phyloP scores from a whole-genome alignment of 2,797 vertebrate species.

The Rhinatrema bivittatum region DNA sequence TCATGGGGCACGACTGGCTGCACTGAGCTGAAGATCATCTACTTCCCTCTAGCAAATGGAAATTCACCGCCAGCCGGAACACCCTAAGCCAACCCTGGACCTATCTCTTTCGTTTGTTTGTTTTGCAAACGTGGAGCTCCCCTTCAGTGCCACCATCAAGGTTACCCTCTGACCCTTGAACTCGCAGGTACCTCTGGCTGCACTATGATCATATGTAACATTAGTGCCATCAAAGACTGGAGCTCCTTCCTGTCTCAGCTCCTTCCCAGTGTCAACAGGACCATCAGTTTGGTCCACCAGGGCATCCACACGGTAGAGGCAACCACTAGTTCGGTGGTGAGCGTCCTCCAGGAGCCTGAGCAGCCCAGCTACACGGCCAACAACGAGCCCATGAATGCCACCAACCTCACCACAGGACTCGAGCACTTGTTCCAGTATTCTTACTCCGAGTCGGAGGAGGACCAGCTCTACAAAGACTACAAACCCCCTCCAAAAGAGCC shows the following conservation, averaged over 20 bases:
- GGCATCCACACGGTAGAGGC: slow-evolving; percentile 55
- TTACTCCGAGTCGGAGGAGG: slow-evolving; percentile 67
- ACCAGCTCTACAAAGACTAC: slow-evolving; percentile 72
- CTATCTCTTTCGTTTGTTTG: too few relatives aligned
- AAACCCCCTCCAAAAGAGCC: slow-evolving; percentile 62
- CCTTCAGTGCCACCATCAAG: too few relatives aligned
- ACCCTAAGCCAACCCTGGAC: too few relatives aligned
- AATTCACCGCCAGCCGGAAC: too few relatives aligned
- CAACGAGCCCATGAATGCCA: slow-evolving; percentile 60
- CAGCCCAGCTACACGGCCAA: slow-evolving; percentile 57
- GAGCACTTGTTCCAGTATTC: slow-evolving; percentile 77
- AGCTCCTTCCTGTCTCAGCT: slow-evolving; percentile 76
- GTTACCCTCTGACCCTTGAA: too few relatives aligned
- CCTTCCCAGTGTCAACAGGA: slow-evolving; percentile 74
- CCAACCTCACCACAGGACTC: slow-evolving; percentile 69
- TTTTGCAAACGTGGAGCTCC: too few relatives aligned
- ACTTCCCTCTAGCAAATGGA: too few relatives aligned
- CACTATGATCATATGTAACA: slow-evolving; percentile 78
- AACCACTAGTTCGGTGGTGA: slow-evolving; percentile 67
- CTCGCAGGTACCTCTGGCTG: slow-evolving; percentile 4
- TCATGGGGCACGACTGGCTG: too few relatives aligned
- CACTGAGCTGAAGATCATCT: too few relatives aligned
- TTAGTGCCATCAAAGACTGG: slow-evolving; percentile 79
- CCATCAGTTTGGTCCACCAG: slow-evolving; percentile 61
- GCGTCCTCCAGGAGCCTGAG: slow-evolving; percentile 67